Percentiles rank a stretch among this genome's conserved stretches.
Conservation (phyloP, 2,113 vertebrate genomes). For the Urocitellus parryii region DNA sequence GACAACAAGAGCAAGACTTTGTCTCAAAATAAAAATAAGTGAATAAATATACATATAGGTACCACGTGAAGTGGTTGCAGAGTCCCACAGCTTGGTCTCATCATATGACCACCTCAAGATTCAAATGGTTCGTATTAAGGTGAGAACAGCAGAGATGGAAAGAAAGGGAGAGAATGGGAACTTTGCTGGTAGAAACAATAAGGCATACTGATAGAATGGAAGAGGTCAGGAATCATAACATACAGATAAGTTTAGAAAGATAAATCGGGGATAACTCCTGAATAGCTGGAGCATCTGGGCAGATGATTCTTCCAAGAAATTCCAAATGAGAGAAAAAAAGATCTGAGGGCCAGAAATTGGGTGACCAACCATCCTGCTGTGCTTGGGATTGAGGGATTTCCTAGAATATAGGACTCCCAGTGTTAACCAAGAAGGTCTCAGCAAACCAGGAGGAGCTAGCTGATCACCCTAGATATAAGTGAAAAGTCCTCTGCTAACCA, state of each 20-base stretch:
- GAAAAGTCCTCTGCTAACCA: not conserved
- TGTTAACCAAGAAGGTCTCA: not conserved
- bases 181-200: not conserved
- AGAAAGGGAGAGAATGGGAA: not conserved
- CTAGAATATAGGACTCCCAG: not conserved
- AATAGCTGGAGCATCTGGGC: not conserved
- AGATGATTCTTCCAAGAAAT: not conserved
- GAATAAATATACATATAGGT: too few relatives aligned
- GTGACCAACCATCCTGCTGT: not conserved
- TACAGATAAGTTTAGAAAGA: not conserved
- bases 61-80: not conserved
- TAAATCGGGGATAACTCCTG: not conserved
- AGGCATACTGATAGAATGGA: not conserved
- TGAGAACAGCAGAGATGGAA: not conserved
- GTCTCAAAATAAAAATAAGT: not conserved
- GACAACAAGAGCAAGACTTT: not conserved
- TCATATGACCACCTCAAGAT: not conserved
- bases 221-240: not conserved
- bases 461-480: not conserved
- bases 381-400: not conserved
- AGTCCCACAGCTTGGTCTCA: accelerated
- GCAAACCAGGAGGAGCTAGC: not conserved
- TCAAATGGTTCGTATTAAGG: not conserved
- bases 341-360: not conserved
- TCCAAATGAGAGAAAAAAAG: not conserved